Evolutionary conservation across 2,797 vertebrate species (phyloP).

Genomic region (Gila robusta): DNA sequence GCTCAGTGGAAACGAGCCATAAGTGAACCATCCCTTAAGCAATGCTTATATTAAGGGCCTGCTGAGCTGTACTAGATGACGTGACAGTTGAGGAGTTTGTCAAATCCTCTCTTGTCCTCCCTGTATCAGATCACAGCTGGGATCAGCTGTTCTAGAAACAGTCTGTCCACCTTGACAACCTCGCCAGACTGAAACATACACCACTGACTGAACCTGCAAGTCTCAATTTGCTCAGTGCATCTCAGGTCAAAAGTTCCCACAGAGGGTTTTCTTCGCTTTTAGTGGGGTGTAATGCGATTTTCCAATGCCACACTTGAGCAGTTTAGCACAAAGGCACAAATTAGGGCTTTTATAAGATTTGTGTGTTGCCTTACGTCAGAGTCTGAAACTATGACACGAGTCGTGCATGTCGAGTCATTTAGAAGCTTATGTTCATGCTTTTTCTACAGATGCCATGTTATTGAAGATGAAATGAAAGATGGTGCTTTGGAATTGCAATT

Average conservation of each 20-base stretch:
- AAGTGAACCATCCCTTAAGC: neutral
- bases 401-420: neutral
- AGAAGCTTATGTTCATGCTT: slow-evolving; percentile 38
- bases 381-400: neutral
- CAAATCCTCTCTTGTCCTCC: slow-evolving; percentile 11
- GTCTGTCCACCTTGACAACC: slow-evolving; percentile 15
- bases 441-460: slow-evolving; percentile 46
- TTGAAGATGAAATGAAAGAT: slow-evolving; percentile 50
- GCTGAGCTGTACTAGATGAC: slow-evolving; percentile 4
- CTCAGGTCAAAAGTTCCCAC: slow-evolving; percentile 65
- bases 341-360: slow-evolving; percentile 44
- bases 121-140: slow-evolving; percentile 37
- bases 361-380: neutral
- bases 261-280: slow-evolving; percentile 54
- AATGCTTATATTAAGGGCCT: slow-evolving; percentile 13
- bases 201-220: slow-evolving; percentile 63
- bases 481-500: slow-evolving; percentile 56
- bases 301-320: slow-evolving; percentile 62
- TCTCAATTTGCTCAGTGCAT: slow-evolving; percentile 61
- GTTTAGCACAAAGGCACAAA: slow-evolving; percentile 63
- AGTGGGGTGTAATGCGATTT: slow-evolving; percentile 64
- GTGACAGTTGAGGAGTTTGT: slow-evolving; percentile 46
- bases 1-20: no score
- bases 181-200: slow-evolving; percentile 49
- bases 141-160: slow-evolving; percentile 7